Evolutionary conservation across 2,888 invertebrate species (phyloP).

Genomic region (Agonopterix arenella): DNA sequence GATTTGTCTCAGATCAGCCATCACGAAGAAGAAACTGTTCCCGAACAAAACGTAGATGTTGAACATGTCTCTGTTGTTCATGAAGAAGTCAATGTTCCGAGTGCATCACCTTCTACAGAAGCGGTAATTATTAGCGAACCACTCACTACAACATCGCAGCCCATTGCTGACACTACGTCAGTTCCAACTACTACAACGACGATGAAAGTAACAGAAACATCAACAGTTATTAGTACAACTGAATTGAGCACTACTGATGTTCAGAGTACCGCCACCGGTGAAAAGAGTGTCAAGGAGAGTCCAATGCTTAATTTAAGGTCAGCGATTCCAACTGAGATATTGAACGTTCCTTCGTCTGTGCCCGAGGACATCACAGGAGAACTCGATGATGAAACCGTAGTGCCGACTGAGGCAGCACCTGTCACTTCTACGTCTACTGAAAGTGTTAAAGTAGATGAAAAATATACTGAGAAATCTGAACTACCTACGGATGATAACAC

Average conservation of each 20-base stretch:
- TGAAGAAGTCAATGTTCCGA: slow-evolving; percentile 30
- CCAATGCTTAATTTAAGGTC: slow-evolving; percentile 56
- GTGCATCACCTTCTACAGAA: slow-evolving; percentile 24
- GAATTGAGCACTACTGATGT: slow-evolving; percentile 22
- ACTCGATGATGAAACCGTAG: slow-evolving; percentile 25
- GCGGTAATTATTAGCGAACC: slow-evolving; percentile 24
- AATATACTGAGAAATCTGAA: slow-evolving; percentile 9
- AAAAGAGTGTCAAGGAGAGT: slow-evolving; percentile 33
- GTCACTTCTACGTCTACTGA: slow-evolving; percentile 8
- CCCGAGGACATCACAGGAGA: slow-evolving; percentile 41
- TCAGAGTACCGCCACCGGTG: slow-evolving; percentile 21
- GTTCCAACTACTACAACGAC: slow-evolving; percentile 7
- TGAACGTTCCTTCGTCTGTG: slow-evolving; percentile 41
- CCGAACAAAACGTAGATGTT: slow-evolving; percentile 44
- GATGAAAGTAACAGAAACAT: slow-evolving; percentile 24
- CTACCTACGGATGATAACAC: slow-evolving; percentile 17
- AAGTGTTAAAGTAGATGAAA: slow-evolving; percentile 14
- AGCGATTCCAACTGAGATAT: slow-evolving; percentile 54
- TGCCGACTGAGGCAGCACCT: slow-evolving; percentile 13
- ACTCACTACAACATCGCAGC: slow-evolving; percentile 28
- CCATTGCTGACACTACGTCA: slow-evolving; percentile 23
- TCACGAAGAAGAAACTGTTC: slow-evolving; percentile 57
- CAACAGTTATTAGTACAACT: slow-evolving; percentile 15
- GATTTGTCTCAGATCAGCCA: slow-evolving; percentile 56
- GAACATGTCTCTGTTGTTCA: slow-evolving; percentile 37